Evolutionary conservation across 2,113 vertebrate genomes (phyloP), one percentile per base, ranked within the genome.

Genomic region (Perca schrenkii): DNA sequence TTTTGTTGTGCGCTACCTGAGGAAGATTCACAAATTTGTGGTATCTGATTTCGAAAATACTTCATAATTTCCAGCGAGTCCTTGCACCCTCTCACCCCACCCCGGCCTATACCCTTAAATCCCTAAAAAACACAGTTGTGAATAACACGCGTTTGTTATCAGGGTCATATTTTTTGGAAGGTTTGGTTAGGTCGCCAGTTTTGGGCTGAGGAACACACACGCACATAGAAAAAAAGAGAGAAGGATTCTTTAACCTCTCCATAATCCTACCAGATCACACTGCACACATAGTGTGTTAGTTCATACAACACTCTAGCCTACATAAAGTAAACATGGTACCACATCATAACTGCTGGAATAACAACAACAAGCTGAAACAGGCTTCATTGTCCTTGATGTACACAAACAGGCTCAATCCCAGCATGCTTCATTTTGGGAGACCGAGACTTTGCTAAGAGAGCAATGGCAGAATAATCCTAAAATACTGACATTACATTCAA

Each of bases 321-420:
- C 66, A 52, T 53, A 70, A 69, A 85, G 82, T 77, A 70, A 87
- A 89, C 81, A 88, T 40, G 46, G 66, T 34, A 47, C 58, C 74
- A 60, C 77, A 76, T 82, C 57, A 79, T 77, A 34, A 17, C 67
- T 73, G 58, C 57, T 82, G 65, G 31, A 81, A 77, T 49, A 87
- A 81, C 67, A 88, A 73, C 67, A 83, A 71, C 65, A 78, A 74
- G 58, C 36, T 53, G 17, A 52, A 60, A 47, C 6, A 3, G 49
- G 36, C 73, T 71, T 31, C 47, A 13, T 50, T 57, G 25, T 40
- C 13, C 36, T 68, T 1, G 6, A 22, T 65, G 25, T 22, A 6
- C 60, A 73, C 61, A 73, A 52, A 63, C 43, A 68, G 64, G 43
- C 57, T 58, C 25, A 17, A 1, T 34, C 19, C 8, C 53, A 17